phyloP scores from a whole-genome alignment of 2,888 invertebrate species.

The Leucoptera coffeella region DNA sequence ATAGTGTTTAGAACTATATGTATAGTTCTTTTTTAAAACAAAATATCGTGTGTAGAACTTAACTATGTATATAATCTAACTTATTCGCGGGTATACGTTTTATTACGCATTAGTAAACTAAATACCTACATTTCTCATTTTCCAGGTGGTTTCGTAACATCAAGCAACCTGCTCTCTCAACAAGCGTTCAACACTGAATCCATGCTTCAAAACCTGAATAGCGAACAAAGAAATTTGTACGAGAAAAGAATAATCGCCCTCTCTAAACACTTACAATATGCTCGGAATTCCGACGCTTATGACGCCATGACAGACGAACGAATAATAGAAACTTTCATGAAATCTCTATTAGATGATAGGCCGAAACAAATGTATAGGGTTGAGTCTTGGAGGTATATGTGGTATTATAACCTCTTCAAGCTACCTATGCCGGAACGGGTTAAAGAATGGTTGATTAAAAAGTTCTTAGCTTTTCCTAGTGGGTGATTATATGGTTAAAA shows the following conservation, averaged over 20 bases:
- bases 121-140: no score
- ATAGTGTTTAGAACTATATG: no score
- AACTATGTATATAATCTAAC: no score
- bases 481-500: conserved; percentile 4
- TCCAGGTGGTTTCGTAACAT: conserved; percentile 65
- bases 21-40: no score
- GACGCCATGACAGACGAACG: conserved; percentile 45
- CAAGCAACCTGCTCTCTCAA: conserved; percentile 62
- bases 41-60: no score
- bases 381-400: conserved; percentile 59
- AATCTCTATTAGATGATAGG: conserved; percentile 52
- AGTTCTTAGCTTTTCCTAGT: conserved; percentile 60
- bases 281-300: conserved; percentile 35
- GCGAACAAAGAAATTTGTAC: conserved; percentile 59
- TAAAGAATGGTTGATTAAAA: conserved; percentile 55
- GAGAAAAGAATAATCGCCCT: conserved; percentile 60
- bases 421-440: conserved; percentile 48
- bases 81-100: no score
- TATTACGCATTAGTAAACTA: no score
- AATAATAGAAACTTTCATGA: conserved; percentile 57
- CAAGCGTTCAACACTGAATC: conserved; percentile 55
- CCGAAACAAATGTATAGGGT: conserved; percentile 61
- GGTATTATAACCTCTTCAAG: conserved; percentile 62
- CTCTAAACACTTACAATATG: conserved; percentile 49
- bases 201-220: conserved; percentile 59